Conservation (phyloP, 2,888 invertebrate genomes). For the Aethes cnicana region DNA sequence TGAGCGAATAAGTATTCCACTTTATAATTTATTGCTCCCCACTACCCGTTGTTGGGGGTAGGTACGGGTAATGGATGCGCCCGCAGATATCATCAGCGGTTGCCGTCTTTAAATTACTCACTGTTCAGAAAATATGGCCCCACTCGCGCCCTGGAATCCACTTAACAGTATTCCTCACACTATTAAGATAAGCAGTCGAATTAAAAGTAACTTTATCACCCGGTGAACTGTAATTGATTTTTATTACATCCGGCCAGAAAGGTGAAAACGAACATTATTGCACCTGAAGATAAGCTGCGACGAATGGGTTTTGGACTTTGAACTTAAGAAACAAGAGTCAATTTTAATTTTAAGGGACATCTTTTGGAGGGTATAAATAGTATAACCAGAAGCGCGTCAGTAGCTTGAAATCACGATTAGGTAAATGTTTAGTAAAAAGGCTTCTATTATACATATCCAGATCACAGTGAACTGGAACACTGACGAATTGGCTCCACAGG, state of each 20-base stretch:
- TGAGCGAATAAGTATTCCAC: slow-evolving; percentile 72
- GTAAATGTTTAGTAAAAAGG: no score
- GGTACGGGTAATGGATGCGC: slow-evolving; percentile 75
- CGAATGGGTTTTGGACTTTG: slow-evolving; percentile 5
- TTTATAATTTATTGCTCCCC: slow-evolving; percentile 71
- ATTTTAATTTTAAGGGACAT: no score
- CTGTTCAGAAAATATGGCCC: slow-evolving; percentile 67
- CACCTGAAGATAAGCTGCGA: slow-evolving; percentile 17
- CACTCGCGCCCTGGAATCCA: slow-evolving; percentile 70
- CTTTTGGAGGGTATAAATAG: no score
- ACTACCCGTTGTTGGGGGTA: slow-evolving; percentile 69
- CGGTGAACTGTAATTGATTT: slow-evolving; percentile 65
- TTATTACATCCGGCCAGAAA: slow-evolving; percentile 53
- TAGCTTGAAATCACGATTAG: no score
- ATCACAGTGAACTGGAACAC: no score
- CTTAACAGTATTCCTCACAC: slow-evolving; percentile 70
- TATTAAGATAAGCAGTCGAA: slow-evolving; percentile 66
- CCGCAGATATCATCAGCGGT: slow-evolving; percentile 73
- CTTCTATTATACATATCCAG: no score
- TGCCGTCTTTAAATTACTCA: slow-evolving; percentile 77
- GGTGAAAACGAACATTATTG: slow-evolving; percentile 29
- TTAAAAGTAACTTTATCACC: slow-evolving; percentile 61
- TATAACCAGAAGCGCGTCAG: no score
- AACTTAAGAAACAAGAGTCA: no score
- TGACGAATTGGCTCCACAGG: no score